phyloP scores from a whole-genome alignment of 1,140 invertebrate genomes.

The Procambarus clarkii region DNA sequence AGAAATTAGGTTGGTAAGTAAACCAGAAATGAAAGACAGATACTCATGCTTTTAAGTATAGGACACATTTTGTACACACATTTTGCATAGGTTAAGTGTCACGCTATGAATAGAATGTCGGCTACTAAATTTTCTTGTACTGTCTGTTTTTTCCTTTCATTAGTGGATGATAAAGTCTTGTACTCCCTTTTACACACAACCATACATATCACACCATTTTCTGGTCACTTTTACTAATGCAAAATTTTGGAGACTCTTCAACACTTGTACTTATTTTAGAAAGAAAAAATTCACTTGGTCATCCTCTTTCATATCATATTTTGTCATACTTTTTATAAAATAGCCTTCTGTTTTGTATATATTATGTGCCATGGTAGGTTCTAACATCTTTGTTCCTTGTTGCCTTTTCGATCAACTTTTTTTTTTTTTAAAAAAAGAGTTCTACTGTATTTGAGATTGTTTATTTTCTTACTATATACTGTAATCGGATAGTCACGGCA shows the following conservation, averaged over 20 bases:
- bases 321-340: neutral
- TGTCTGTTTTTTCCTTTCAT: conserved; percentile 22
- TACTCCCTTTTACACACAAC: conserved; percentile 26
- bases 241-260: conserved; percentile 27
- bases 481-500: conserved; percentile 36
- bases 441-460: conserved; percentile 27
- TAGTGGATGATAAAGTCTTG: conserved; percentile 26
- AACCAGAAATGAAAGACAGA: conserved; percentile 56
- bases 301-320: conserved; percentile 12
- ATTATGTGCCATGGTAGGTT: conserved; percentile 62
- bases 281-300: neutral
- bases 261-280: conserved; percentile 4
- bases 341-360: conserved; percentile 37
- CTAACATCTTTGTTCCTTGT: conserved; percentile 31
- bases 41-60: conserved; percentile 64
- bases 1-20: conserved; percentile 53
- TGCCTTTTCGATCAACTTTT: neutral
- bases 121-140: conserved; percentile 18
- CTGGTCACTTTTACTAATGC: conserved; percentile 34
- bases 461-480: conserved; percentile 43
- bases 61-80: conserved; percentile 62
- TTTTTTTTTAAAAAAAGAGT: conserved; percentile 12
- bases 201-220: conserved; percentile 60
- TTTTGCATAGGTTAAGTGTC: conserved; percentile 60
- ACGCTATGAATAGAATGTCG: conserved; percentile 42